Evolutionary conservation across 2,113 vertebrate genomes (phyloP).

Genomic region (Engystomops pustulosus): DNA sequence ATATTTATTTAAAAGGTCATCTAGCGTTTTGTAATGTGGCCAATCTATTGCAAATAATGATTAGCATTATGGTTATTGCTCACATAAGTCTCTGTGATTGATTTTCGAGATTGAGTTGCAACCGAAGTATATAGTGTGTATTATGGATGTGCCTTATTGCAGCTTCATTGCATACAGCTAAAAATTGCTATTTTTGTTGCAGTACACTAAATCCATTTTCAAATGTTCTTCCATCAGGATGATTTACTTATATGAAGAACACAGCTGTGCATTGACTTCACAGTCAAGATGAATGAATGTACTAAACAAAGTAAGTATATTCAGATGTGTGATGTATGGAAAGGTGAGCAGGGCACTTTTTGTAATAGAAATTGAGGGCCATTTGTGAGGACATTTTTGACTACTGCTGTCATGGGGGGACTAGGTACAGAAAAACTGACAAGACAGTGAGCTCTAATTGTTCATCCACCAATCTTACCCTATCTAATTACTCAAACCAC

Average conservation of each 20-base stretch:
- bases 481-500: too few species aligned
- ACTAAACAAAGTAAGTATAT: background rate
- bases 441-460: too few species aligned
- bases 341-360: background rate
- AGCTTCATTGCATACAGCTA: slow-evolving; percentile 32
- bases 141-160: slow-evolving; percentile 23
- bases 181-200: slow-evolving; percentile 53
- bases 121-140: slow-evolving; percentile 15
- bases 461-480: too few species aligned
- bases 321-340: background rate
- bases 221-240: slow-evolving; percentile 31
- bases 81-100: slow-evolving; percentile 52
- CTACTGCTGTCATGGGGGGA: too few species aligned
- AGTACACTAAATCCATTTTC: slow-evolving; percentile 33
- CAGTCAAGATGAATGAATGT: background rate
- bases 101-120: slow-evolving; percentile 55
- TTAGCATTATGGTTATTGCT: slow-evolving; percentile 55
- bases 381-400: too few species aligned
- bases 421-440: too few species aligned
- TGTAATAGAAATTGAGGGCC: too few species aligned
- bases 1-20: slow-evolving; percentile 56
- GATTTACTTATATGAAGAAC: slow-evolving; percentile 22
- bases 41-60: slow-evolving; percentile 51
- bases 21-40: slow-evolving; percentile 47
- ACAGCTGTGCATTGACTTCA: slow-evolving; percentile 4